Conservation (phyloP, 2,113 vertebrate genomes). For the Ceyx melanurus region DNA sequence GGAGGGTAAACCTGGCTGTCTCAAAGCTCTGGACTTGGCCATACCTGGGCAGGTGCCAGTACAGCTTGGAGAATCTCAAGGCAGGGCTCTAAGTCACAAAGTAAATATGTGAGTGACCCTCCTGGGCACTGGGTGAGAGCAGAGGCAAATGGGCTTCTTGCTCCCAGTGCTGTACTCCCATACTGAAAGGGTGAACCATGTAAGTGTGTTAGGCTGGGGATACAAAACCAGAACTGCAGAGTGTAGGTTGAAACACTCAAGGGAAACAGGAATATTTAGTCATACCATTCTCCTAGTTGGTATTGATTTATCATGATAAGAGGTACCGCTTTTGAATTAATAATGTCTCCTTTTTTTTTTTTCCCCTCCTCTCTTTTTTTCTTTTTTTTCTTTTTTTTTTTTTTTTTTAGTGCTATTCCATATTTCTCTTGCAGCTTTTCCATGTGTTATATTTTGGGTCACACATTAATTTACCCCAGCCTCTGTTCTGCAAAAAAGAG, state of each 20-base stretch:
- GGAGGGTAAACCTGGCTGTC: background rate
- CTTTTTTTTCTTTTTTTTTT: background rate
- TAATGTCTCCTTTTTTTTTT: background rate
- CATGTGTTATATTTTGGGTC: constrained; percentile 36
- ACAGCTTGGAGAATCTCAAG: background rate
- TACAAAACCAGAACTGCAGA: background rate
- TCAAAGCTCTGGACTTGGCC: background rate
- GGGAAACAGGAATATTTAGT: background rate
- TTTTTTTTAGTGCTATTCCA: background rate
- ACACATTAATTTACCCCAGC: constrained; percentile 66
- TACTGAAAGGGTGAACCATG: background rate
- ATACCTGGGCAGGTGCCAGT: background rate
- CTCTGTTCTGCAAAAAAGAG: constrained; percentile 56
- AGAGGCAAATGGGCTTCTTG: background rate
- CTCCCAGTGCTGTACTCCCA: rapidly evolving
- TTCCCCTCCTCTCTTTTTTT: background rate
- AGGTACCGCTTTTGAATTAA: background rate
- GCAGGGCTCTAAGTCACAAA: rapidly evolving
- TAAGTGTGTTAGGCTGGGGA: background rate
- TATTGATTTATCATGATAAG: constrained; percentile 19
- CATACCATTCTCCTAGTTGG: background rate
- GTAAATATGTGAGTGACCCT: background rate
- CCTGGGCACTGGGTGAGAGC: background rate
- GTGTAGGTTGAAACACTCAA: background rate
- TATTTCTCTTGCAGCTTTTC: constrained; percentile 29